These are phyloP conservation scores for Drosophila prolongata DNA, from an alignment of 2,888 invertebrate genomes.

Conservation along the genomic window DNA sequence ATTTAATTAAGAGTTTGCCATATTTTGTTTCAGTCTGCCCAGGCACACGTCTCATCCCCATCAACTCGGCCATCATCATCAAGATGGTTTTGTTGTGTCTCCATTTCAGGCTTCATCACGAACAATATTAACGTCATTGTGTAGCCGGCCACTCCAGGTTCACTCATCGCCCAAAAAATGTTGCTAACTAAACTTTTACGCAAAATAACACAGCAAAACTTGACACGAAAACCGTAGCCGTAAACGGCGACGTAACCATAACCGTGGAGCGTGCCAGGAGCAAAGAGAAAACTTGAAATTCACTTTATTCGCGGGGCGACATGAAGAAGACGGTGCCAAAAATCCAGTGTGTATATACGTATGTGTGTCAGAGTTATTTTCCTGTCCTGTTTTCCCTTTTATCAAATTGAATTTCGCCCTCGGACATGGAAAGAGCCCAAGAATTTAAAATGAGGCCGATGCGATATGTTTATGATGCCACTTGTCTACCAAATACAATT, in stretches of 20 bases:
- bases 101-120: conserved; percentile 66
- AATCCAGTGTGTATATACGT: neutral
- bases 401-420: conserved; percentile 72
- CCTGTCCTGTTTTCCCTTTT: conserved; percentile 45
- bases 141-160: conserved; percentile 34
- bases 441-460: conserved; percentile 40
- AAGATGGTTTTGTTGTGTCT: conserved; percentile 34
- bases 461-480: conserved; percentile 52
- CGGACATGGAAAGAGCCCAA: conserved; percentile 57
- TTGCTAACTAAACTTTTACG: conserved; percentile 68
- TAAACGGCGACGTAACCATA: conserved; percentile 20
- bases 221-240: conserved; percentile 21
- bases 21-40: conserved; percentile 61
- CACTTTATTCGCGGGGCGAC: conserved; percentile 51
- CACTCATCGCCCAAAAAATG: conserved; percentile 35
- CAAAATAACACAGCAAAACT: conserved; percentile 29
- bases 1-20: conserved; percentile 77
- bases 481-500: conserved; percentile 65
- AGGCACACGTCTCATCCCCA: conserved; percentile 17
- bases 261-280: conserved; percentile 7
- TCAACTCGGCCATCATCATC: conserved; percentile 29
- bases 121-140: conserved; percentile 66
- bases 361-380: conserved; percentile 30
- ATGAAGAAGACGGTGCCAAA: conserved; percentile 58
- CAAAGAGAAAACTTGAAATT: conserved; percentile 51